Conservation (phyloP, 2,113 vertebrate species). For the Nymphicus hollandicus region DNA sequence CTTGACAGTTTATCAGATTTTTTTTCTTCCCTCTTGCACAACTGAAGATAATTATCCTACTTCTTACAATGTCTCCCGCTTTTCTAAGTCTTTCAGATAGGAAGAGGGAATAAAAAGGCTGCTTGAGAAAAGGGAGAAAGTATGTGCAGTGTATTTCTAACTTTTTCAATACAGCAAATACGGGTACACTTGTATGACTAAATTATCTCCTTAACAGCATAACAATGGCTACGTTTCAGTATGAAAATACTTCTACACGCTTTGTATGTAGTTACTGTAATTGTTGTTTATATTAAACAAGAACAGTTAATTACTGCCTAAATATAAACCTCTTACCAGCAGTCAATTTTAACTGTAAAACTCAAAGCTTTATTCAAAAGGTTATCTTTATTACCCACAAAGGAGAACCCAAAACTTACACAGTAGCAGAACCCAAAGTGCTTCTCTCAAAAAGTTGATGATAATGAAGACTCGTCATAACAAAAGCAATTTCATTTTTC, state of each 20-base stretch:
- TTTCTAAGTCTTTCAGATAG: neutral
- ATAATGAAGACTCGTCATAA: constrained; percentile 85
- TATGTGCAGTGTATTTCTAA: neutral
- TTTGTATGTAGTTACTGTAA: neutral
- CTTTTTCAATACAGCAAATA: neutral
- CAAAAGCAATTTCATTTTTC: constrained; percentile 80
- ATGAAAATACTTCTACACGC: neutral
- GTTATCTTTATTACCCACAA: constrained; percentile 13
- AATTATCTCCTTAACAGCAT: neutral
- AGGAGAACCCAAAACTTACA: constrained; percentile 72
- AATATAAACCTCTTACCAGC: neutral
- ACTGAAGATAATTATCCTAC: neutral
- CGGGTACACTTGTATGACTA: neutral
- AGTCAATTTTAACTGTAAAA: constrained; percentile 3
- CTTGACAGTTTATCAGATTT: neutral
- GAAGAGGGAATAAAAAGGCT: neutral
- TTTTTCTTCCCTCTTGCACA: neutral
- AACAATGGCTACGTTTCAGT: neutral
- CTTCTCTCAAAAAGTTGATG: constrained; percentile 86
- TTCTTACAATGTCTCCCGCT: neutral
- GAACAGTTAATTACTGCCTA: neutral
- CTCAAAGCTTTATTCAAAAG: constrained; percentile 7
- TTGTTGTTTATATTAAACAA: neutral
- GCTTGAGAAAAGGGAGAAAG: neutral
- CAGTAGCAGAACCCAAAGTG: constrained; percentile 74